Evolutionary conservation across 1,140 invertebrate species (phyloP), one percentile per base, ranked within the genome.

Genomic region (Zaprionus tsacasi): DNA sequence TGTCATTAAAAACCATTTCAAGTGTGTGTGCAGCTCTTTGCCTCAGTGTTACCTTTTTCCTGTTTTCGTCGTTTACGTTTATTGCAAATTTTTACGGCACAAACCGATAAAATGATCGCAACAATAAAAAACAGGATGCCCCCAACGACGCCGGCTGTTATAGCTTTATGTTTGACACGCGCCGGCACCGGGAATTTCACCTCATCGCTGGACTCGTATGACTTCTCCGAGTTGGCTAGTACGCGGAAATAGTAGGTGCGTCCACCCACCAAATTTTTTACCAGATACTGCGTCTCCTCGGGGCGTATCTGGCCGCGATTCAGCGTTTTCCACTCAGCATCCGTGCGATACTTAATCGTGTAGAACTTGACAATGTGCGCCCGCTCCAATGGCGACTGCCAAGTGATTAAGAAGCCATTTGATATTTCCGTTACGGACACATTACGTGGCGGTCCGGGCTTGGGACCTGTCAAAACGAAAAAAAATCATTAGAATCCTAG

Each of bases 31-130:
- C 48, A 79, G 78, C 76, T 82, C 74, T 91, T 80, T 8, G 86
- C 76, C 86, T 79, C 75, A 89, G 81, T 92, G 93, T 94, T 95
- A 98, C 98, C 97, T 97, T 98, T 98, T 94, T 98, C 97, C 93
- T 98, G 97, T 96, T 98, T 98, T 94, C 97, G 96, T 93, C 97
- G 95, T 93, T 98, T 98, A 91, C 97, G 94, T 93, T 98, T 98
- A 95, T 98, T 98, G 95, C 98, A 98, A 93, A 98, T 98, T 95
- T 99, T 99, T 86, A 99, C 98, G 80, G 97, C 97, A 94, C 98
- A 98, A 89, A 99, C 96, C 72, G 97, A 98, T 83, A 98, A 95
- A 92, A 98, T 98, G 93, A 99, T 98, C 92, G 98, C 97, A 85
- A 98, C 97, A 90, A 98, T 97, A 95, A 98, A 98, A 94, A 99